Conservation (phyloP, 2,888 invertebrate species). For the Cataglyphis albicans region DNA sequence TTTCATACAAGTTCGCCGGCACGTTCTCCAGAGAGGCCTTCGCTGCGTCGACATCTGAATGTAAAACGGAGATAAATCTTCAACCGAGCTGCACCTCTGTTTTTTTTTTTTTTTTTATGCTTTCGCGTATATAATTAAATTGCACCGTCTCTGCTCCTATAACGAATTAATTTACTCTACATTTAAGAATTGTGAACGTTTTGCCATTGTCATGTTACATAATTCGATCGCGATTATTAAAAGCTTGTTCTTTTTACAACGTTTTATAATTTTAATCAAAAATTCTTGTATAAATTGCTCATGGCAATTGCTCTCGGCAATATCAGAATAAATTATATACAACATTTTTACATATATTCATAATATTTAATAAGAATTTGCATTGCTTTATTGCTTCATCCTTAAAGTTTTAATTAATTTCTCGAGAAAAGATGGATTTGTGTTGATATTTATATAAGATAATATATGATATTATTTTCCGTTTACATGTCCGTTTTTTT, state of each 20-base stretch:
- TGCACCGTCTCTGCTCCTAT: neutral
- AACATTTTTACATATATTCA: neutral
- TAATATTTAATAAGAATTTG: neutral
- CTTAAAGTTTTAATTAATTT: neutral
- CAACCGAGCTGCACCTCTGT: constrained; percentile 45
- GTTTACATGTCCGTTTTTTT: too few species aligned
- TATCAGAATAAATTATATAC: neutral
- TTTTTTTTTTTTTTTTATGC: neutral
- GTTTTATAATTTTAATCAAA: neutral
- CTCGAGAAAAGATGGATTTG: too few species aligned
- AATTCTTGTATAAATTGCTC: neutral
- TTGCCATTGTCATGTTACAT: constrained; percentile 9
- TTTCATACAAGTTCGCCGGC: constrained; percentile 92
- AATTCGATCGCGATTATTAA: neutral
- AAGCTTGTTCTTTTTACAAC: neutral
- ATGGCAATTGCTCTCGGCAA: neutral
- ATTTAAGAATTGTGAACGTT: constrained; percentile 43
- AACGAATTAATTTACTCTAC: neutral
- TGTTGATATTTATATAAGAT: too few species aligned
- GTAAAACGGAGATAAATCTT: constrained; percentile 70
- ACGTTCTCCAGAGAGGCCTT: constrained; percentile 91
- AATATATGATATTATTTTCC: too few species aligned
- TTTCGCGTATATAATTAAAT: constrained; percentile 34
- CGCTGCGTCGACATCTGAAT: constrained; percentile 92
- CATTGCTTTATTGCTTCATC: neutral